Percentiles rank a stretch among this genome's conserved stretches.
Evolutionary conservation across 2,797 vertebrate species (phyloP).

Genomic region (Myotis findleyi): DNA sequence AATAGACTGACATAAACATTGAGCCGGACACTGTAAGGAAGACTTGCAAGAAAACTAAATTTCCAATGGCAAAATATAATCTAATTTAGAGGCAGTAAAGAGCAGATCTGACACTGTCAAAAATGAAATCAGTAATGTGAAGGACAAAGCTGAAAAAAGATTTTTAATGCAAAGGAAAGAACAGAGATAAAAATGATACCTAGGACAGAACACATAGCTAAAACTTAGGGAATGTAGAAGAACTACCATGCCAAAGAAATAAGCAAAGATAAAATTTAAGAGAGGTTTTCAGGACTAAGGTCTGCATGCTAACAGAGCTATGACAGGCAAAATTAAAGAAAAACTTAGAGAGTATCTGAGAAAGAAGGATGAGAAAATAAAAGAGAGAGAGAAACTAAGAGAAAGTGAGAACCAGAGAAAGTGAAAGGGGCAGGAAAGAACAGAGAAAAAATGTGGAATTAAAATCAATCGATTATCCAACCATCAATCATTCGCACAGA

Average conservation of each 20-base stretch:
- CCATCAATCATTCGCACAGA: neutral
- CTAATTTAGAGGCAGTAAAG: neutral
- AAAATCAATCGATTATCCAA: neutral
- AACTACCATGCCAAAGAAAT: neutral
- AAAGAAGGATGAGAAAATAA: neutral
- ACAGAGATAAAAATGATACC: neutral
- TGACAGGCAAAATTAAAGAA: neutral
- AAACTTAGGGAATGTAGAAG: neutral
- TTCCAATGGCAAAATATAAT: slow-evolving; percentile 10
- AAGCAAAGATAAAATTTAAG: neutral
- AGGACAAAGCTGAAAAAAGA: neutral
- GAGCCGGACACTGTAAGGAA: neutral
- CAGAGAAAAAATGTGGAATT: neutral
- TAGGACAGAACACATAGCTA: neutral
- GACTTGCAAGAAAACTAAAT: neutral
- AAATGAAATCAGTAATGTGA: slow-evolving; percentile 46
- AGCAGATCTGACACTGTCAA: neutral
- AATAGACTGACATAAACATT: neutral
- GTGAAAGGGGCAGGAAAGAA: neutral
- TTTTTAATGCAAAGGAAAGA: slow-evolving; percentile 11
- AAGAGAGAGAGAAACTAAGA: neutral
- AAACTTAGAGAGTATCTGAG: neutral
- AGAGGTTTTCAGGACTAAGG: neutral
- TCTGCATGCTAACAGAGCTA: neutral
- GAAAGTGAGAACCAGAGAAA: neutral